Evolutionary conservation across 1,140 invertebrate species (phyloP), one percentile per base, ranked within the genome.

Genomic region (Glossosoma conforme): DNA sequence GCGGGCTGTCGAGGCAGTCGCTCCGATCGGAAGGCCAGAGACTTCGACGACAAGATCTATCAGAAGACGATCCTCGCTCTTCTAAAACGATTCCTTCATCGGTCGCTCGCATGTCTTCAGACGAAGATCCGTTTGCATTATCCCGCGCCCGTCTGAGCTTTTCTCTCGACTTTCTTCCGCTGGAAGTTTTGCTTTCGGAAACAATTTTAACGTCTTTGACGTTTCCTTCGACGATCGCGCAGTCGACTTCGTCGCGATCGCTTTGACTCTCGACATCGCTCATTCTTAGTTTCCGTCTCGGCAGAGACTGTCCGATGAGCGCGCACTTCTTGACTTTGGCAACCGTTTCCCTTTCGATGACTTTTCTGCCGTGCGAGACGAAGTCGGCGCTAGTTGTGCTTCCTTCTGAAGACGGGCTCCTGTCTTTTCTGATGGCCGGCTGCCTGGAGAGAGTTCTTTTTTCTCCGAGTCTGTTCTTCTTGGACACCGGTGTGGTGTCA

Each of bases 381-480:
- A 61, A 52, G 38, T 62, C 62, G 18, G 59, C 51, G 13, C 60
- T 55, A 4, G 56, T 60, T 21, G 57, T 59, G 45, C 57, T 59
- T 9, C 71, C 70, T 22, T 75, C 72, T 55, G 71, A 74, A 50
- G 70, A 72, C 17, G 52, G 56, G 40, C 56, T 58, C 33, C 56
- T 44, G 44, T 58, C 56, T 44, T 52, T 46, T 44, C 42, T 73
- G 68, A 54, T 66, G 68, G 51, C 66, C 70, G 37, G 4, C 35
- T 42, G 30, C 18, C 25, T 32, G 13, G 44, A 36, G 5, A 42
- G 30, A 13, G 38, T 46, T 43, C 37, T 21, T 18, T 35, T 52
- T n/a, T 42, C 37, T n/a, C 4, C 9, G 13, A 19, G 10, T 35
- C 3, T 35, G 25, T 4, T 21, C 11, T 18, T 42, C 21, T 42